Conservation (phyloP, 2,888 invertebrate species). For the Schizaphis graminum region DNA sequence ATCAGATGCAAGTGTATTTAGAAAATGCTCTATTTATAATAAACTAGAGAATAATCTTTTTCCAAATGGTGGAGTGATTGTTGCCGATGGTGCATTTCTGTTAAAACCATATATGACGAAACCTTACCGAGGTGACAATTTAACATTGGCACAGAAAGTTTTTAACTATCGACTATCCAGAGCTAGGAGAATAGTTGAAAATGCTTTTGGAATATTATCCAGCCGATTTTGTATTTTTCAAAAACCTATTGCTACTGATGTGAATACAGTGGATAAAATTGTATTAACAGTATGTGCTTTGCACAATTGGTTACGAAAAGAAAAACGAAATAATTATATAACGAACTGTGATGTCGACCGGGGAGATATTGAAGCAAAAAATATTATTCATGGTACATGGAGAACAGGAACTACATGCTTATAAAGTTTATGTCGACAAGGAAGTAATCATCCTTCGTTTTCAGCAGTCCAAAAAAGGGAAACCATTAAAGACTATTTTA, state of each 20-base stretch:
- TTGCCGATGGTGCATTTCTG: constrained; percentile 62
- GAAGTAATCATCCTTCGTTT: constrained; percentile 11
- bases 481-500: constrained; percentile 6
- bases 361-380: constrained; percentile 61
- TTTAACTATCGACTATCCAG: constrained; percentile 47
- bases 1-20: constrained; percentile 38
- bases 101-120: constrained; percentile 52
- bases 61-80: constrained; percentile 42
- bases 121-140: constrained; percentile 23
- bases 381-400: constrained; percentile 62
- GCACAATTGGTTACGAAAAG: constrained; percentile 65
- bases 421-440: background rate
- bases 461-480: constrained; percentile 20
- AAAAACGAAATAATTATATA: constrained; percentile 50
- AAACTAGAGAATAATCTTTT: constrained; percentile 22
- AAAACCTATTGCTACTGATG: constrained; percentile 42
- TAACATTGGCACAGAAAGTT: constrained; percentile 30
- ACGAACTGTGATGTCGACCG: constrained; percentile 46
- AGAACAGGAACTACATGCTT: constrained; percentile 17
- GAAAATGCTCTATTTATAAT: constrained; percentile 5
- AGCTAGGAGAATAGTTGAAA: constrained; percentile 54
- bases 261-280: constrained; percentile 52
- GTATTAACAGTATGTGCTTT: constrained; percentile 60
- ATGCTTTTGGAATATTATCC: constrained; percentile 53
- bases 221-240: constrained; percentile 42